Evolutionary conservation across 2,888 invertebrate genomes (phyloP).

Genomic region (Heliconius cydno): DNA sequence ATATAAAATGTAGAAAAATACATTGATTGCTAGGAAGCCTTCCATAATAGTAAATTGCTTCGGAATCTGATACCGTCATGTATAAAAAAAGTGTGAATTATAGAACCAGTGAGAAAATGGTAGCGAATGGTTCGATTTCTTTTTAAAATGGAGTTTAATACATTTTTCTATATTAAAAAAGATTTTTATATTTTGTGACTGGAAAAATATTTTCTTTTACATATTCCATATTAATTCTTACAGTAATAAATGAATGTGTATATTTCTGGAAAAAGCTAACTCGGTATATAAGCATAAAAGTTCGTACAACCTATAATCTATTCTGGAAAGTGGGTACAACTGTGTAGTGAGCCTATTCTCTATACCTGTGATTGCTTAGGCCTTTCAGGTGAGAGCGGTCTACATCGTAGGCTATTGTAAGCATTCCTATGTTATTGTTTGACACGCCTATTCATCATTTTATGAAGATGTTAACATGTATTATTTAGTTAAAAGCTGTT

Average conservation of each 20-base stretch:
- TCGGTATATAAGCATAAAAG: conserved; percentile 12
- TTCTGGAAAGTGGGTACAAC: conserved; percentile 45
- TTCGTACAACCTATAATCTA: conserved; percentile 39
- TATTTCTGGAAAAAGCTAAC: background rate
- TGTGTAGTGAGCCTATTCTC: conserved; percentile 42
- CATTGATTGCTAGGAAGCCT: background rate
- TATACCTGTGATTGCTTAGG: conserved; percentile 42
- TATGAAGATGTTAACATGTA: conserved; percentile 41
- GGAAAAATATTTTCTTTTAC: conserved; percentile 1
- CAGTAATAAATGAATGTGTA: background rate
- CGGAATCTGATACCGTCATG: conserved; percentile 32
- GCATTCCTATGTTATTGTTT: conserved; percentile 44
- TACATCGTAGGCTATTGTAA: conserved; percentile 44
- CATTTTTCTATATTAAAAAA: background rate
- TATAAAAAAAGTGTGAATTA: conserved; percentile 28
- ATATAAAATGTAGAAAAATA: background rate
- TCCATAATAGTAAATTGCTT: conserved; percentile 23
- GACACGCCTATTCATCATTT: conserved; percentile 37
- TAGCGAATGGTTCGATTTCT: conserved; percentile 10
- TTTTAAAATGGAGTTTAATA: conserved; percentile 17
- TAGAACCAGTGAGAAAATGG: conserved; percentile 33
- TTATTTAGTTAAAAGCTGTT: conserved; percentile 33
- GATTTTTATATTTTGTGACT: background rate
- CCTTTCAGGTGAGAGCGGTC: conserved; percentile 49
- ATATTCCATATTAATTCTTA: no score